These are phyloP conservation scores for Eolophus roseicapilla DNA, from an alignment of 2,113 vertebrate genomes.

Conservation along the genomic window DNA sequence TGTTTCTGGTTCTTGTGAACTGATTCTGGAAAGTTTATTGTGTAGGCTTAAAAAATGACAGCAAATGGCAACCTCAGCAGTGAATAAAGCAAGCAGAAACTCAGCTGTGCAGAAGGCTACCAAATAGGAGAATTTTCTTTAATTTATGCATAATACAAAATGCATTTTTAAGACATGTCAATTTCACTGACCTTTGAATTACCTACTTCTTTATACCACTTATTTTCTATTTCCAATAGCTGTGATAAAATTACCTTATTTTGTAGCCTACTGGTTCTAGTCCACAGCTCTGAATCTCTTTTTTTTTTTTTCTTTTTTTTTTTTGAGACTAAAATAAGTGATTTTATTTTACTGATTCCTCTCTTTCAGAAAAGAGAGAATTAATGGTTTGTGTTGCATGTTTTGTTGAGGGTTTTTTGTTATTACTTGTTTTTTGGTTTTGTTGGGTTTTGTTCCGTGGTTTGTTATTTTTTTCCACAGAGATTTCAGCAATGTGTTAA, in stretches of 20 bases:
- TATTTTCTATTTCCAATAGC: neutral
- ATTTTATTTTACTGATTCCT: neutral
- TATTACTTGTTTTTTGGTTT: neutral
- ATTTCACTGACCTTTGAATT: neutral
- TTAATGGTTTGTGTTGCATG: neutral
- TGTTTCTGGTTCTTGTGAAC: neutral
- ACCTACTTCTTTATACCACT: neutral
- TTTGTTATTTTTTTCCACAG: fast-evolving
- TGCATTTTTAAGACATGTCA: neutral
- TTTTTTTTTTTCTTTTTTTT: neutral
- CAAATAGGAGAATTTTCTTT: neutral
- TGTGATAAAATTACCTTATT: neutral
- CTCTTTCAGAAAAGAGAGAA: neutral
- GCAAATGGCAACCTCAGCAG: fast-evolving
- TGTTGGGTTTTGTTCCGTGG: neutral
- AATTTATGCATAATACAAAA: neutral
- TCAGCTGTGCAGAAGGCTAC: neutral
- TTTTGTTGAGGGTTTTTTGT: fast-evolving
- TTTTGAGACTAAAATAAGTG: neutral
- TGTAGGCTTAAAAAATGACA: neutral
- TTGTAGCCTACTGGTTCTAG: neutral
- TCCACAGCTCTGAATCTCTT: neutral
- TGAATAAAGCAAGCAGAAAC: neutral
- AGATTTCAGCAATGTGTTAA: neutral
- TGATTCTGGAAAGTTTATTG: neutral